Evolutionary conservation across 2,797 vertebrate genomes (phyloP), one percentile per base, ranked within the genome.

Genomic region (Toxotes lorentzi): DNA sequence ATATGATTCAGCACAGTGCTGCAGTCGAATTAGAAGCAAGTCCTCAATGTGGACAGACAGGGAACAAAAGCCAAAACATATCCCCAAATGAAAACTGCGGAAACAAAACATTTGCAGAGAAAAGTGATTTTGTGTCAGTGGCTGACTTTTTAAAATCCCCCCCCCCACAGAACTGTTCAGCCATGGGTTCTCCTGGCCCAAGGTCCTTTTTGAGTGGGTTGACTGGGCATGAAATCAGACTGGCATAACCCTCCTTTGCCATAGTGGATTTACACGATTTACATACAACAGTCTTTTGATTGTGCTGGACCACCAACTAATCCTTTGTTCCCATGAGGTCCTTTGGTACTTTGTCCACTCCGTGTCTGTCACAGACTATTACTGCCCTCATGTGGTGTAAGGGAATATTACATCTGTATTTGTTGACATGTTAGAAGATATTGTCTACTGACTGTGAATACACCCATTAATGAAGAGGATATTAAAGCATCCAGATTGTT

Each of bases 251-350:
- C 79, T 90, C 73, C 60, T 82, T 76, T 83, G 79, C 81, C 86
- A 81, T 83, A 83, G 72, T 90, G 92, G 90, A 91, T 92, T 92
- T 89, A 90, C 78, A 85, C 70, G 5, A 92, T 94, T 93, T 92
- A 91, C 91, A 92, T 84, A 90, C 86, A 85, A 86, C 84, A 87
- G 75, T 85, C 78, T 89, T 93, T 91, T 90, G 81, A 90, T 84
- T 90, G 81, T 88, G 81, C 84, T 91, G 87, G 92, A 91, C 91
- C 89, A 92, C 90, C 91, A 91, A 85, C 91, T 93, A 92, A 93
- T 93, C 92, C 89, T 93, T 92, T 91, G 92, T 90, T 93, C 90
- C 89, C 89, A 57, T 70, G 84, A 89, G 90, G 73, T 51, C 65
- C 64, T 75, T 2, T 50, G 68, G 24, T 34, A 66, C 34, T 27